Evolutionary conservation across 1,140 invertebrate species (phyloP).

Genomic region (Aphidius gifuensis): DNA sequence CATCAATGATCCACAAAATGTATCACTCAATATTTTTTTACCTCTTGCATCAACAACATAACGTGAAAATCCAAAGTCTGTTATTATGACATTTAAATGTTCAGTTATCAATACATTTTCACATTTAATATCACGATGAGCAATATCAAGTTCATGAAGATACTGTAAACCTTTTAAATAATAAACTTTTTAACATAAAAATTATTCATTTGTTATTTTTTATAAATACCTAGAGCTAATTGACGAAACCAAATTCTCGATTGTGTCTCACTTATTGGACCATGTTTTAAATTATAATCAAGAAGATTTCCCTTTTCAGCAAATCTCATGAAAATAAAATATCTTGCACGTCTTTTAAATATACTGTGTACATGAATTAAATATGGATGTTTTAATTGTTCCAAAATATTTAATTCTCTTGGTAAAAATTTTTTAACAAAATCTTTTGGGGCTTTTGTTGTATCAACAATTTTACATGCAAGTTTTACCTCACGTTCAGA

Average conservation of each 20-base stretch:
- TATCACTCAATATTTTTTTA: slow-evolving; percentile 61
- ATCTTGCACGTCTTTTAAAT: slow-evolving; percentile 62
- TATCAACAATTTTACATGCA: slow-evolving; percentile 75
- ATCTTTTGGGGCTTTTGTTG: slow-evolving; percentile 65
- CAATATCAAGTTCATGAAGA: slow-evolving; percentile 70
- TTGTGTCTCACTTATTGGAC: slow-evolving; percentile 62
- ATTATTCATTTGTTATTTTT: background rate
- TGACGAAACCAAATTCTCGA: slow-evolving; percentile 69
- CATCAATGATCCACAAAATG: slow-evolving; percentile 69
- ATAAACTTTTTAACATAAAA: background rate
- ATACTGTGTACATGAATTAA: slow-evolving; percentile 69
- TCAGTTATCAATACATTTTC: slow-evolving; percentile 73
- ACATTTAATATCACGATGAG: slow-evolving; percentile 75
- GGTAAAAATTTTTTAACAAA: slow-evolving; percentile 74
- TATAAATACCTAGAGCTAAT: slow-evolving; percentile 55
- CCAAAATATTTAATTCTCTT: slow-evolving; percentile 68
- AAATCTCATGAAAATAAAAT: slow-evolving; percentile 67
- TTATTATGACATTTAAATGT: slow-evolving; percentile 71
- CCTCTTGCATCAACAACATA: slow-evolving; percentile 49
- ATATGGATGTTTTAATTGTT: slow-evolving; percentile 70
- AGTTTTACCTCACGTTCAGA: slow-evolving; percentile 45
- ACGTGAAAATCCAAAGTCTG: slow-evolving; percentile 75
- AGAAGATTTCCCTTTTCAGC: slow-evolving; percentile 69
- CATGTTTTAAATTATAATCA: slow-evolving; percentile 63
- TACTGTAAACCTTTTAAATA: slow-evolving; percentile 25